These are phyloP conservation scores for Himalopsyche japonica DNA, from an alignment of 2,888 invertebrate species.

Conservation along the genomic window DNA sequence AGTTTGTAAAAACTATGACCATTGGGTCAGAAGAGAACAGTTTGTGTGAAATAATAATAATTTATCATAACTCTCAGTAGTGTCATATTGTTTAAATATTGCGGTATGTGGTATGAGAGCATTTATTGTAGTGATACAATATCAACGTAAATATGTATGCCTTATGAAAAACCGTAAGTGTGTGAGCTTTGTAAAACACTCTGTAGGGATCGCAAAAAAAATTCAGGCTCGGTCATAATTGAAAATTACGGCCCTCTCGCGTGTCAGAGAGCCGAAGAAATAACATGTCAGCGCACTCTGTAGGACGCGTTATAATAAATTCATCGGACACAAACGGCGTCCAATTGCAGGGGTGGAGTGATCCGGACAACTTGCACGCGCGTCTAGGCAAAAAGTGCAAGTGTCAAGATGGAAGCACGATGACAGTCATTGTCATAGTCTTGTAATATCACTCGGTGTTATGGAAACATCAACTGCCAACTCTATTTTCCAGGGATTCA, in stretches of 20 bases:
- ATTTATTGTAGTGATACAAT: no score
- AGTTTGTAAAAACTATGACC: no score
- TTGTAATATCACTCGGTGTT: neutral
- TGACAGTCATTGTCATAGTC: conserved; percentile 16
- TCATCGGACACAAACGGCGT: conserved; percentile 9
- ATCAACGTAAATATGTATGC: no score
- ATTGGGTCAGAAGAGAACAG: no score
- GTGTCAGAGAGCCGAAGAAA: conserved; percentile 1
- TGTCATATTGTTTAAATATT: no score
- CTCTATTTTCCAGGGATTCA: no score
- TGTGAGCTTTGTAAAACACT: no score
- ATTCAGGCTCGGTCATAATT: conserved; percentile 13
- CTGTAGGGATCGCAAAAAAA: neutral
- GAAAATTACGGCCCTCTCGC: conserved; percentile 17
- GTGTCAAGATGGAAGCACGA: neutral
- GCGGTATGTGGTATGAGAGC: no score
- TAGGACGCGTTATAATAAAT: conserved; percentile 12
- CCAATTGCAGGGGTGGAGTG: conserved; percentile 6
- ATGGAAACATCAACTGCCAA: no score
- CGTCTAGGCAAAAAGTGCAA: neutral
- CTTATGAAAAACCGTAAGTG: no score
- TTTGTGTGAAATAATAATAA: no score
- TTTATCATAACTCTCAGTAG: no score
- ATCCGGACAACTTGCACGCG: neutral
- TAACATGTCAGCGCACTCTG: neutral